Percentiles rank a stretch among this genome's conserved stretches.
These are phyloP conservation scores for Capreolus pygargus DNA, from an alignment of 2,113 vertebrate species.

Conservation along the genomic window DNA sequence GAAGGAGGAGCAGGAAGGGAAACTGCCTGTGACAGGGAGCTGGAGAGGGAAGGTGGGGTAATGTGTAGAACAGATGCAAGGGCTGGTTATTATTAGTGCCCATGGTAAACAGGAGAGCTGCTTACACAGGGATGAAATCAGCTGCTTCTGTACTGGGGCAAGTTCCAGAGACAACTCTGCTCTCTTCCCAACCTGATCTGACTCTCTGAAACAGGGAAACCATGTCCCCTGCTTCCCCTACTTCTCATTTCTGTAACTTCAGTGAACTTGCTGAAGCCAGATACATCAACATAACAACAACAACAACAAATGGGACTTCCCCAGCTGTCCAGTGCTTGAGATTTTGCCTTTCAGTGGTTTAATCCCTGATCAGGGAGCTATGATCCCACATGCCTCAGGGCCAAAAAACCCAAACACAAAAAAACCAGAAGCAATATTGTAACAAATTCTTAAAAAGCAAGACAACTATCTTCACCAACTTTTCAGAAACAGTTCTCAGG, in stretches of 20 bases:
- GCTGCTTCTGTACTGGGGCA: constrained; percentile 30
- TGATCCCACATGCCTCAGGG: background rate
- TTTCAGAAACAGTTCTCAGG: background rate
- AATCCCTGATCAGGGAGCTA: background rate
- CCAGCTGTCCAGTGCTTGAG: background rate
- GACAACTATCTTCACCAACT: background rate
- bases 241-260: background rate
- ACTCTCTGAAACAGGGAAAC: background rate
- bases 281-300: background rate
- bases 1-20: background rate
- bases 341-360: background rate
- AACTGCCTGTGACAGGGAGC: background rate
- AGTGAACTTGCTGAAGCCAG: background rate
- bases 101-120: constrained; percentile 45
- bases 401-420: background rate
- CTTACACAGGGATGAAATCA: constrained; percentile 24
- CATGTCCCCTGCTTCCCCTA: background rate
- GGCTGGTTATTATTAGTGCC: constrained; percentile 54
- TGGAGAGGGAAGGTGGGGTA: background rate
- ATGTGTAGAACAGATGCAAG: constrained; percentile 28
- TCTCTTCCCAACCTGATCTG: background rate
- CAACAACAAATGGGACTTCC: background rate
- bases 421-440: background rate
- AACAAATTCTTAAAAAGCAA: background rate
- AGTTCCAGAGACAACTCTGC: background rate